Base-by-base conservation (phyloP, 2,888 invertebrate species). In the Papilio elwesi region DNA sequence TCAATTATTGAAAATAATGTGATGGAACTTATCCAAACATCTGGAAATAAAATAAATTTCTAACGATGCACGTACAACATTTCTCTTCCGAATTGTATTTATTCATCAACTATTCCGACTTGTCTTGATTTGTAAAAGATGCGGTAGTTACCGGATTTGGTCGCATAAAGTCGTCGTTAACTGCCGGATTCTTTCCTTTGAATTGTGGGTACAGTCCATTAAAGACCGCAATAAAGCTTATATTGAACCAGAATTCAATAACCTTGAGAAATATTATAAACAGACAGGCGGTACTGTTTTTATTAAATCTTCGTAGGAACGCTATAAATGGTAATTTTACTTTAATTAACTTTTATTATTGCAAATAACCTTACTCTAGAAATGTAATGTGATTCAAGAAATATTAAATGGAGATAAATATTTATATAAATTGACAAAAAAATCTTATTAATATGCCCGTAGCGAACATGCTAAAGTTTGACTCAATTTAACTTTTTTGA, bases 41-140 rank as follows among this genome's bases (percentile, higher is more conserved):
- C 7, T 11, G 8, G 3, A 11, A 67, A 67, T n/a, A 51, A 62
- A 62, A 59, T 71, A 71, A 59, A 43, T 47, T n/a, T 62, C 13
- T 52, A 26, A 59, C 52, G 16, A 59, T n/a, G 49, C 55, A 57
- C 16, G 12, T 36, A 62, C 47, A 47, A 47, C 6, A 65, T 66
- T 43, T 51, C 26, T 57, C 55, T 16, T 6, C 15, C 47, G 66
- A 38, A 16, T 49, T 38, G 49, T 69, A 62, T 69, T 59, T 62
- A 67, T 67, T 55, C 26, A 36, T 68, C 48, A 36, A 53, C 53
- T 48, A 68, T 68, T 64, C 9, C 48, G 55, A 49, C 55, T 64
- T 64, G 68, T 72, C 68, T 68, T 72, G 68, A 72, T 72, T 68
- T 72, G 72, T 72, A 68, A 72, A 72, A 68, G 68, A 64, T 72